phyloP scores from a whole-genome alignment of 1,140 invertebrate species.

The Dreissena polymorpha region DNA sequence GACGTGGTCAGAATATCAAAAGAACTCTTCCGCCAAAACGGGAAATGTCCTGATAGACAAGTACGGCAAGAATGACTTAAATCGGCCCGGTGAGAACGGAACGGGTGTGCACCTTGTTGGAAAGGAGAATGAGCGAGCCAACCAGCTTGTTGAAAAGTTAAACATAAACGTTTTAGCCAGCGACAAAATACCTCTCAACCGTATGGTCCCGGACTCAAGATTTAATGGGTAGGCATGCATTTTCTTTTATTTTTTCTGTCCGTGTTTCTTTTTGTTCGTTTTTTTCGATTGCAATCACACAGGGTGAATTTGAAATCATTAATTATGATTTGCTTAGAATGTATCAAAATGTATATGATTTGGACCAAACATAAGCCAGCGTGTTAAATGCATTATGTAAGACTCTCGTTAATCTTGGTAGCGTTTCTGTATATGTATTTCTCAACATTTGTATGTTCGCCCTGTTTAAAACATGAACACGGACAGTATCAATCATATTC shows the following conservation, averaged over 20 bases:
- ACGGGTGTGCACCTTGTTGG: slow-evolving; percentile 26
- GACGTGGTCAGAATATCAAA: slow-evolving; percentile 45
- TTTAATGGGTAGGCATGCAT: slow-evolving; percentile 59
- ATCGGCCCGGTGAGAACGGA: slow-evolving; percentile 46
- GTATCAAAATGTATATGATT: too few species aligned
- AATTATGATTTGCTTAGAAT: too few species aligned
- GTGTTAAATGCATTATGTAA: too few species aligned
- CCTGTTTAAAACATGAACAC: too few species aligned
- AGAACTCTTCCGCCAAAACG: slow-evolving; percentile 17
- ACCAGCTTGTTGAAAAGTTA: slow-evolving; percentile 43
- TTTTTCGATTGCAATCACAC: too few species aligned
- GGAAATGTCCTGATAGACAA: slow-evolving; percentile 56
- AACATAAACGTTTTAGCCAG: slow-evolving; percentile 63
- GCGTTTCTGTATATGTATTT: too few species aligned
- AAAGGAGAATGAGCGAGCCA: slow-evolving; percentile 47
- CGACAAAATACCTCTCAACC: slow-evolving; percentile 65
- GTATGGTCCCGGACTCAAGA: slow-evolving; percentile 66
- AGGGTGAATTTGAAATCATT: too few species aligned
- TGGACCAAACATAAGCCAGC: too few species aligned
- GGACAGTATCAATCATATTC: too few species aligned
- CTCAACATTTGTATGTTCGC: too few species aligned
- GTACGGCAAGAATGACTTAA: slow-evolving; percentile 52
- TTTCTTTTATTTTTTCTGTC: background rate
- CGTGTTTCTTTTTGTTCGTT: too few species aligned
- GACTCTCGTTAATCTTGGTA: too few species aligned